Conservation (phyloP, 1,140 invertebrate genomes). For the Rhyzopertha dominica region DNA sequence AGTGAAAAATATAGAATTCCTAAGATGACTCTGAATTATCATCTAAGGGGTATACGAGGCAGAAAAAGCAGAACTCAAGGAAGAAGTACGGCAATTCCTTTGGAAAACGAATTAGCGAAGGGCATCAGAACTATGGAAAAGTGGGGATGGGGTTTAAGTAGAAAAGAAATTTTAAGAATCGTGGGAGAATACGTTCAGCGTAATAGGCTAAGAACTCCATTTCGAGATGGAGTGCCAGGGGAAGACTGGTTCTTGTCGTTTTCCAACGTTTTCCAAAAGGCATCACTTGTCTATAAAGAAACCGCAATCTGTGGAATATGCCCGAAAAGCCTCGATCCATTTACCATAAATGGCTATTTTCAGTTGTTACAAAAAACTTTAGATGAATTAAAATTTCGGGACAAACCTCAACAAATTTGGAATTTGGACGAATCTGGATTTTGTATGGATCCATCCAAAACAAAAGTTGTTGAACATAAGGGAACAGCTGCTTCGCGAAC, state of each 20-base stretch:
- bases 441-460: constrained; percentile 30
- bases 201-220: constrained; percentile 37
- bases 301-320: constrained; percentile 40
- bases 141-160: constrained; percentile 39
- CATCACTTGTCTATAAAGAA: constrained; percentile 39
- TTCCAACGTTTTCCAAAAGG: constrained; percentile 28
- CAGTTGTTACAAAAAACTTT: constrained; percentile 25
- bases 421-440: constrained; percentile 41
- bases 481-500: constrained; percentile 31
- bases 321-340: constrained; percentile 33
- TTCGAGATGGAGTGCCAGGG: constrained; percentile 41
- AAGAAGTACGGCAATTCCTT: constrained; percentile 26
- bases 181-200: constrained; percentile 31
- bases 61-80: constrained; percentile 24
- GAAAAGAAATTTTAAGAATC: constrained; percentile 34
- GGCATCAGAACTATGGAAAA: constrained; percentile 34
- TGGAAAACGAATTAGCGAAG: constrained; percentile 31
- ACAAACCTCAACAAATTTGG: constrained; percentile 33
- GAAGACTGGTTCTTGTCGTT: constrained; percentile 45
- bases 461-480: constrained; percentile 37
- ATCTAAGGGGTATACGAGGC: constrained; percentile 18
- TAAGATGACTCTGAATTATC: constrained; percentile 21
- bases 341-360: constrained; percentile 36
- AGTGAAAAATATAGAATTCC: constrained; percentile 26
- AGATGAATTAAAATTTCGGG: constrained; percentile 21